These are phyloP conservation scores for Ploceus nigricollis DNA, from an alignment of 2,113 vertebrate species.

Conservation along the genomic window DNA sequence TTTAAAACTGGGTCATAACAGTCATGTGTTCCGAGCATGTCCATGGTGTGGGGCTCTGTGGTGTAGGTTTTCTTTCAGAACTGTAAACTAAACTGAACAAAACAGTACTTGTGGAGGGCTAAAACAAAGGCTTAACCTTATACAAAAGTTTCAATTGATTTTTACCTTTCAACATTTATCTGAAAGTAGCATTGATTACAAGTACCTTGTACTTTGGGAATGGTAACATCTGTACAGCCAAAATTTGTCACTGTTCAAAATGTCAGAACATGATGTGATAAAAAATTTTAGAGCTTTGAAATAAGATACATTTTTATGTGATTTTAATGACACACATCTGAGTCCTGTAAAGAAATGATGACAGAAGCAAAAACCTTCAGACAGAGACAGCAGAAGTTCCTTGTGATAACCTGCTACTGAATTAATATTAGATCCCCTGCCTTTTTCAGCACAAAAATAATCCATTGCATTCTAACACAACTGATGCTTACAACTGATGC, in stretches of 20 bases:
- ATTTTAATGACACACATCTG: not conserved
- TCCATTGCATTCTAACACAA: not conserved
- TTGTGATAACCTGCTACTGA: not conserved
- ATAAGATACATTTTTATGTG: not conserved
- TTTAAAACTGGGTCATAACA: not conserved
- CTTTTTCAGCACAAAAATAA: not conserved
- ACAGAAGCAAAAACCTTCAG: not conserved
- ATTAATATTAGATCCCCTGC: not conserved
- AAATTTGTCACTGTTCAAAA: not conserved
- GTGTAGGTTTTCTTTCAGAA: not conserved
- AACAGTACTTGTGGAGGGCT: not conserved
- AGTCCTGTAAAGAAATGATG: not conserved
- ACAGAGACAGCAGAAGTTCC: not conserved
- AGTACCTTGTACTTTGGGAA: not conserved
- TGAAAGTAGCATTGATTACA: not conserved
- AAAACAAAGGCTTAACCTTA: not conserved
- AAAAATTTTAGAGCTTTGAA: not conserved
- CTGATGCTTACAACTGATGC: not conserved
- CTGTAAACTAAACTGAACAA: not conserved
- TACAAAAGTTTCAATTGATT: not conserved
- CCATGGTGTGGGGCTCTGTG: not conserved
- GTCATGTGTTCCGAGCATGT: not conserved
- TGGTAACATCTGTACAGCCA: not conserved
- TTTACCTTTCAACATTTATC: not conserved
- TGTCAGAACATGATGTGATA: not conserved